Evolutionary conservation across 2,797 vertebrate species (phyloP), one percentile per base, ranked within the genome.

Genomic region (Megalops cyprinoides): DNA sequence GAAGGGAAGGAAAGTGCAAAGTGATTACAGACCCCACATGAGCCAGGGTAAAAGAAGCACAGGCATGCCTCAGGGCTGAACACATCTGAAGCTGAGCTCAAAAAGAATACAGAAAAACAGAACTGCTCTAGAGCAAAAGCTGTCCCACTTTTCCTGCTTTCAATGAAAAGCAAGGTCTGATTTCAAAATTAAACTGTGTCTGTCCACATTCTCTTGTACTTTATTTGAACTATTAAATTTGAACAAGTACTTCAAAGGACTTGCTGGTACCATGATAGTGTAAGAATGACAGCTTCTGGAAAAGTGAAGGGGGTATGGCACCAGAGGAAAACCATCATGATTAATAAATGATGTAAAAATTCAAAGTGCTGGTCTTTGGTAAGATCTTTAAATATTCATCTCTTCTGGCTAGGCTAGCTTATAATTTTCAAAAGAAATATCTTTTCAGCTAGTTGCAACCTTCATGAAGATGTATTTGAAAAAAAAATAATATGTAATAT

Each of bases 1-100:
- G 67, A 79, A n/a, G 84, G 79, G 82, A 82, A 83, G 46, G 12
- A 87, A 87, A 87, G 81, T 82, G 84, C 79, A 83, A 82, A 46
- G 83, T 85, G 87, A 91, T 91, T 89, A 67, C 42, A 86, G 79
- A 82, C 74, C 71, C 48, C 51, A 82, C 85, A 74, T 58, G 81
- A 76, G 81, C 77, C 37, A 55, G 82, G 81, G 44, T 6, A 76
- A 1, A 60, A 1, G 4, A 73, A 77, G 18, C 20, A 84, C 80
- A 85, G 18, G 69, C 83, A 46, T 82, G 82, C 80, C 83, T 84
- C 56, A 55, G 49, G 84, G 75, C 79, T 34, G 60, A 1, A 56
- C 1, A n/a, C 46, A 81, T 82, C 80, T 76, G 62, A 74, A 1
- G 10, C n/a, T 51, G 51, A 73, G 83, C 84, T 84, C 74, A 84